phyloP scores from a whole-genome alignment of 2,113 vertebrate species.

The Euleptes europaea region DNA sequence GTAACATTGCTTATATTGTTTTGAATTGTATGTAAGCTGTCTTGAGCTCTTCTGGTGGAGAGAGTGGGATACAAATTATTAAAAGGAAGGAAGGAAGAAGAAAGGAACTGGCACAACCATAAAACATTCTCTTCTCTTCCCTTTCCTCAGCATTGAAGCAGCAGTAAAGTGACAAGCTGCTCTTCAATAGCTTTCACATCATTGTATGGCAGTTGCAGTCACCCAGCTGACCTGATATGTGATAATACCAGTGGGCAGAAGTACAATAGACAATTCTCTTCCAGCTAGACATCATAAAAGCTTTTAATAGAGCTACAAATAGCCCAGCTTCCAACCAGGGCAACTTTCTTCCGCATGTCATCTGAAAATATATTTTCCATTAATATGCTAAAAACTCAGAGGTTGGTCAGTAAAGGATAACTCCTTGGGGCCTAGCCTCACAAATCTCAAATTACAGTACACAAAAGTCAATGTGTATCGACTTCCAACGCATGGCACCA shows the following conservation, averaged over 20 bases:
- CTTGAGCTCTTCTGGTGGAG: not conserved
- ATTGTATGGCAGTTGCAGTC: not conserved
- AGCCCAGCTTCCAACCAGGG: not conserved
- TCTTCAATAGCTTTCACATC: rapidly evolving
- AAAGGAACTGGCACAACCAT: not conserved
- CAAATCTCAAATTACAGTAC: not conserved
- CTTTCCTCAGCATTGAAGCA: rapidly evolving
- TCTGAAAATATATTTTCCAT: constrained; percentile 2
- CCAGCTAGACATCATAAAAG: not conserved
- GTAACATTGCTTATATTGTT: too few relatives aligned
- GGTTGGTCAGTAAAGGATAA: not conserved
- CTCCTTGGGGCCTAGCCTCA: not conserved
- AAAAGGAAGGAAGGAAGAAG: too few relatives aligned
- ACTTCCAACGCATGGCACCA: not conserved
- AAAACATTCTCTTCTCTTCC: not conserved
- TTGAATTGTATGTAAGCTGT: too few relatives aligned
- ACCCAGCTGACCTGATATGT: not conserved
- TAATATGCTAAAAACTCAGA: not conserved
- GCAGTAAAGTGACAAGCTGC: not conserved
- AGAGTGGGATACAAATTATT: too few relatives aligned
- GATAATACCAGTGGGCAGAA: not conserved
- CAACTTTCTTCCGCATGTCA: not conserved
- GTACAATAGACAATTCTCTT: not conserved
- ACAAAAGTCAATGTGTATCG: not conserved
- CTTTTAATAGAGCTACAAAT: not conserved